Percentiles rank a stretch among this genome's conserved stretches.
Conservation (phyloP, 1,140 invertebrate species). For the Achatina immaculata region DNA sequence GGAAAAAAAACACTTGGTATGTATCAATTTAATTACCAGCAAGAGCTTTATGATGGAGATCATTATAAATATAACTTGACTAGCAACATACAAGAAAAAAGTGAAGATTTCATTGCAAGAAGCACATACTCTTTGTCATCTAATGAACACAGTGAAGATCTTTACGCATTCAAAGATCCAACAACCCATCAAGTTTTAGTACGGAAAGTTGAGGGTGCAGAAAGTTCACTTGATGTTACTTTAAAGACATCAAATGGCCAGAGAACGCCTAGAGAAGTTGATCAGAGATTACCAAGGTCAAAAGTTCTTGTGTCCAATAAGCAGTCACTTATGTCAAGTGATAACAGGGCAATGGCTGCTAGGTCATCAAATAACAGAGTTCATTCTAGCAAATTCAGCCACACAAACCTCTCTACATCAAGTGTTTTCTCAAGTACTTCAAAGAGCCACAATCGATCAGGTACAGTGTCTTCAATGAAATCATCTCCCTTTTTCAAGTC, state of each 20-base stretch:
- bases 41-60: conserved; percentile 59
- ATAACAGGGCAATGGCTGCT: not conserved
- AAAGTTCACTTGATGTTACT: conserved; percentile 2
- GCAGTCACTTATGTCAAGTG: not conserved
- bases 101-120: conserved; percentile 43
- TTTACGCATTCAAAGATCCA: not conserved
- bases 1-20: conserved; percentile 52
- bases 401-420: not conserved
- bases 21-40: conserved; percentile 35
- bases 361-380: not conserved
- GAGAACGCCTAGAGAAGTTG: not conserved
- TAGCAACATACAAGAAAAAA: conserved; percentile 58
- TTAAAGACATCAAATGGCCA: not conserved
- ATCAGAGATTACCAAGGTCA: not conserved
- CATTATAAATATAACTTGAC: conserved; percentile 64
- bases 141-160: not conserved
- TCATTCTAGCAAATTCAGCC: not conserved
- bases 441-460: not conserved
- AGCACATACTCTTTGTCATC: not conserved
- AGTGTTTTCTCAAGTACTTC: not conserved
- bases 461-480: not conserved
- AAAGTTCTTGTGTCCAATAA: not conserved
- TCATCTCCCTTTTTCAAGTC: not conserved
- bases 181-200: conserved; percentile 10
- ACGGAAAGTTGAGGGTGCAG: conserved; percentile 38